Conservation (phyloP, 2,888 invertebrate genomes). For the Apamea monoglypha region DNA sequence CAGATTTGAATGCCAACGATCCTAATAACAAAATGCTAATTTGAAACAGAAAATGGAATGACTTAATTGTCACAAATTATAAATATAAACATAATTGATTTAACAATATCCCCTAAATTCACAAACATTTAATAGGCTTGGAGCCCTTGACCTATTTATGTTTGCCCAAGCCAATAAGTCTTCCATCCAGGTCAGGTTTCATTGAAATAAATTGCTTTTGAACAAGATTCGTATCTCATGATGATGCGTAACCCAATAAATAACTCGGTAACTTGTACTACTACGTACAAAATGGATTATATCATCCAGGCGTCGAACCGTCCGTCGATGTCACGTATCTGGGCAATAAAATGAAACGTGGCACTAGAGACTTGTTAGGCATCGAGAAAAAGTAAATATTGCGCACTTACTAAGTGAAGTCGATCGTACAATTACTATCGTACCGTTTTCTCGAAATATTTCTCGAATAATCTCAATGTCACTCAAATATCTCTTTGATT, state of each 20-base stretch:
- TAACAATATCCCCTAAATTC: background rate
- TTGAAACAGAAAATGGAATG: conserved; percentile 4
- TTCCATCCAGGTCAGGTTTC: conserved; percentile 13
- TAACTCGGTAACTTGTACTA: conserved; percentile 5
- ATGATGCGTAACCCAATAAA: conserved; percentile 28
- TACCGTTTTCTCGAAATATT: conserved; percentile 3
- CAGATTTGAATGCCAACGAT: background rate
- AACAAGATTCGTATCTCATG: conserved; percentile 25
- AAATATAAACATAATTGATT: background rate
- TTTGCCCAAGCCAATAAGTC: conserved; percentile 25
- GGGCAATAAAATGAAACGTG: conserved; percentile 21
- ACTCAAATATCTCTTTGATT: conserved; percentile 24
- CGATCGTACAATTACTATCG: background rate
- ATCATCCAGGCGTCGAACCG: conserved; percentile 10
- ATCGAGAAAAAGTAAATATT: conserved; percentile 17
- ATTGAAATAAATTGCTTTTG: conserved; percentile 41
- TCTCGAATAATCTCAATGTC: background rate
- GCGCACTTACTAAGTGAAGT: background rate
- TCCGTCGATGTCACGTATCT: conserved; percentile 2
- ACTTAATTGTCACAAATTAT: background rate
- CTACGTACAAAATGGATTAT: conserved; percentile 8
- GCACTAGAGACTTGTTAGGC: conserved; percentile 11
- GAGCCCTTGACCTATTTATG: conserved; percentile 15
- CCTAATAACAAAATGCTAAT: background rate
- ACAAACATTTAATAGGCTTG: conserved; percentile 9